phyloP scores from a whole-genome alignment of 2,113 vertebrate species.

The Albula glossodonta region DNA sequence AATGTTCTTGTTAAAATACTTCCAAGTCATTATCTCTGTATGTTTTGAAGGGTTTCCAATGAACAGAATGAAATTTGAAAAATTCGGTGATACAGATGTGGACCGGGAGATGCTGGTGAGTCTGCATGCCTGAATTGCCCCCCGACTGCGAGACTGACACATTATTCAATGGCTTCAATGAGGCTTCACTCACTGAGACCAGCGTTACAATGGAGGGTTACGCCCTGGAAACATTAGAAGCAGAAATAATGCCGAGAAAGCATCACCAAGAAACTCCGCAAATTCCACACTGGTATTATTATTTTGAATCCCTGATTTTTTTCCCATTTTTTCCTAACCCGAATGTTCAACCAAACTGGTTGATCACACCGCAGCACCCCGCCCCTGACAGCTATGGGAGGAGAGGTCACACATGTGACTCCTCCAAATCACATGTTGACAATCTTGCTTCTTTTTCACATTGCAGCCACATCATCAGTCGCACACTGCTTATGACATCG shows the following conservation, averaged over 20 bases:
- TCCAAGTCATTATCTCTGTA: constrained; percentile 1
- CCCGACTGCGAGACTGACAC: constrained; percentile 36
- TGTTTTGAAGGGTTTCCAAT: constrained; percentile 20
- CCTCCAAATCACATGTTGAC: too few relatives aligned
- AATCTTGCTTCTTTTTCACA: too few relatives aligned
- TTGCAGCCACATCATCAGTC: too few relatives aligned
- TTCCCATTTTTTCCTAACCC: too few relatives aligned
- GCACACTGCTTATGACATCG: too few relatives aligned
- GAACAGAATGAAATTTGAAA: constrained; percentile 25
- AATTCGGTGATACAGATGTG: constrained; percentile 22
- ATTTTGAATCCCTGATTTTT: too few relatives aligned
- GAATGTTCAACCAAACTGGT: too few relatives aligned
- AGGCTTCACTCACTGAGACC: constrained; percentile 13
- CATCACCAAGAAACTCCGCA: neutral
- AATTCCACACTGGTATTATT: too few relatives aligned
- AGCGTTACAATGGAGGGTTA: constrained; percentile 43
- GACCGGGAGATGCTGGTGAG: constrained; percentile 11
- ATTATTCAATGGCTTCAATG: constrained; percentile 24
- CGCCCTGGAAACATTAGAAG: constrained; percentile 37
- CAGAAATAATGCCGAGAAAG: neutral
- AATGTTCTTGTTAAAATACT: constrained; percentile 34
- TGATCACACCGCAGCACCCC: too few relatives aligned
- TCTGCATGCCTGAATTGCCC: constrained; percentile 11
- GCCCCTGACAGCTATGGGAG: too few relatives aligned
- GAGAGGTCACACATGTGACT: too few relatives aligned